Conservation (phyloP, 2,888 invertebrate genomes). For the Molanna angustata region DNA sequence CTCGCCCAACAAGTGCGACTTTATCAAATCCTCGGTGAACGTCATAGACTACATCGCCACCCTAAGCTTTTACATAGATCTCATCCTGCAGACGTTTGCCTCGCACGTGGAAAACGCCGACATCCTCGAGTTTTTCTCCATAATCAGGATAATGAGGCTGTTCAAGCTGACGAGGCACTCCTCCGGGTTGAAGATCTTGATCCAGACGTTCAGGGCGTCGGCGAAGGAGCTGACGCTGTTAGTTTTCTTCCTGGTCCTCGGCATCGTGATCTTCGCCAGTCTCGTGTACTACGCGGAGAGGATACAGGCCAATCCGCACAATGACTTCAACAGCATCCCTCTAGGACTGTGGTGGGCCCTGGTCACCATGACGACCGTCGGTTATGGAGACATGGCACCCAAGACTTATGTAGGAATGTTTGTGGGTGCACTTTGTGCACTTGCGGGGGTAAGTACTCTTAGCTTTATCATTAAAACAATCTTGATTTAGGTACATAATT, state of each 20-base stretch:
- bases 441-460: conserved; percentile 80
- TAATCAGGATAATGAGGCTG: conserved; percentile 95
- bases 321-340: conserved; percentile 98
- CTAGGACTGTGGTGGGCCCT: conserved; percentile 98
- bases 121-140: conserved; percentile 96
- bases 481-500: too few species aligned
- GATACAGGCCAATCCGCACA: conserved; percentile 91
- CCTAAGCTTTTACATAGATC: conserved; percentile 95
- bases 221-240: conserved; percentile 94
- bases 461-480: too few species aligned
- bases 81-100: conserved; percentile 85
- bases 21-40: conserved; percentile 95
- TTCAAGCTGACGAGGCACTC: conserved; percentile 97
- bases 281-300: conserved; percentile 97
- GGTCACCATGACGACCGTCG: conserved; percentile 98
- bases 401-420: conserved; percentile 99
- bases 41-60: conserved; percentile 99
- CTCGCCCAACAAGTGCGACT: conserved; percentile 90
- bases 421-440: conserved; percentile 95
- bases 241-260: conserved; percentile 96
- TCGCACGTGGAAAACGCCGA: conserved; percentile 92
- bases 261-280: conserved; percentile 97
- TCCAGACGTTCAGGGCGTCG: conserved; percentile 96
- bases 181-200: conserved; percentile 95
- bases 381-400: conserved; percentile 98